Evolutionary conservation across 2,888 invertebrate genomes (phyloP).

Genomic region (Falcaria lacertinaria): DNA sequence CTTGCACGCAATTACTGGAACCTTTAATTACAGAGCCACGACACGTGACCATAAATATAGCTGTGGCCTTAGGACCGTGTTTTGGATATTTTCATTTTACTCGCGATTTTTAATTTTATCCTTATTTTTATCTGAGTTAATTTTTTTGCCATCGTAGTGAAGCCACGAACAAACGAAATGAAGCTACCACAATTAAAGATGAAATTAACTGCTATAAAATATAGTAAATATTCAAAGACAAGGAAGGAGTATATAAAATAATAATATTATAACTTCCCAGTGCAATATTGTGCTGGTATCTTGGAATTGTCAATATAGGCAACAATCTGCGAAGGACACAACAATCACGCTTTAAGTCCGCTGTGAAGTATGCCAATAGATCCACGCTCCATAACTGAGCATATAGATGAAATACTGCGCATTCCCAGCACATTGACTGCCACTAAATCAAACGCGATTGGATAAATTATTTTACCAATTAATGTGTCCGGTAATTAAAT

Average conservation of each 20-base stretch:
- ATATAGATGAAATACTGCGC: constrained; percentile 1
- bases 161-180: too few relatives aligned
- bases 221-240: too few relatives aligned
- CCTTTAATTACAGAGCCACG: constrained; percentile 38
- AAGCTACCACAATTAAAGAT: too few relatives aligned
- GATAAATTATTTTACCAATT: constrained; percentile 20
- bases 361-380: background rate
- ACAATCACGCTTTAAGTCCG: background rate
- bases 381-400: background rate
- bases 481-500: constrained; percentile 27
- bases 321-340: background rate
- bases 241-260: too few relatives aligned
- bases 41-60: constrained; percentile 2
- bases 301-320: background rate
- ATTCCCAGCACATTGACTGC: constrained; percentile 14
- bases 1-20: constrained; percentile 40
- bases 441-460: constrained; percentile 16
- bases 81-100: too few relatives aligned
- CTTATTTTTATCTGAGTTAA: too few relatives aligned
- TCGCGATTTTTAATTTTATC: too few relatives aligned
- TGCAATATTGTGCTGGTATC: background rate
- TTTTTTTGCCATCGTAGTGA: too few relatives aligned
- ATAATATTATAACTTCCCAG: too few relatives aligned
- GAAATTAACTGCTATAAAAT: too few relatives aligned
- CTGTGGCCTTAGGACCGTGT: too few relatives aligned